phyloP scores from a whole-genome alignment of 2,113 vertebrate genomes.

The Colius striatus region DNA sequence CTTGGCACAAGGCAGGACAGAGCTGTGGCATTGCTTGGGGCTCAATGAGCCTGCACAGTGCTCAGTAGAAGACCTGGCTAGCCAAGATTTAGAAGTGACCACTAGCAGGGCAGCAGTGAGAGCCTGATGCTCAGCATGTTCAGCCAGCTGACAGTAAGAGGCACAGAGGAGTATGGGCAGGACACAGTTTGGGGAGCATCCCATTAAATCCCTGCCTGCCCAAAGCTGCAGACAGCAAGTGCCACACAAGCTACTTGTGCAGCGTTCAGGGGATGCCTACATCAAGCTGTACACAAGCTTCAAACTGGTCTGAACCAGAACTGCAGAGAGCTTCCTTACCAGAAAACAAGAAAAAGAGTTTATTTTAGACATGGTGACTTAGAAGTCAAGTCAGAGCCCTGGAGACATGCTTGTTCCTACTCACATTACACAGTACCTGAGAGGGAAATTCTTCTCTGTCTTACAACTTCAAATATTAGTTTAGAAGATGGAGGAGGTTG shows the following conservation, averaged over 20 bases:
- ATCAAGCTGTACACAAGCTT: too few relatives aligned
- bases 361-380: too few relatives aligned
- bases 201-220: not conserved
- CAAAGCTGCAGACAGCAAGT: not conserved
- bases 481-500: too few relatives aligned
- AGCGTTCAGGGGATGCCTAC: not conserved
- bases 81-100: not conserved
- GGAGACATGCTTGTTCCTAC: too few relatives aligned
- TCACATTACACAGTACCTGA: too few relatives aligned
- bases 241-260: not conserved
- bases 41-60: not conserved
- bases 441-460: too few relatives aligned
- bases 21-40: not conserved
- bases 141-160: not conserved
- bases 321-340: too few relatives aligned
- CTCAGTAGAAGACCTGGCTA: not conserved
- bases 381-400: too few relatives aligned
- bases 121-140: not conserved
- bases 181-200: accelerated
- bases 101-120: not conserved
- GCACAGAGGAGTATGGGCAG: not conserved
- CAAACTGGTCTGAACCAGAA: too few relatives aligned
- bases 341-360: too few relatives aligned
- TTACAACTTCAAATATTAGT: too few relatives aligned
- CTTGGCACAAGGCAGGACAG: not conserved